A percentile compares a stretch with the other conserved stretches of the same genome.
Evolutionary conservation across 2,113 vertebrate species (phyloP).

Genomic region (Eulemur rufifrons): DNA sequence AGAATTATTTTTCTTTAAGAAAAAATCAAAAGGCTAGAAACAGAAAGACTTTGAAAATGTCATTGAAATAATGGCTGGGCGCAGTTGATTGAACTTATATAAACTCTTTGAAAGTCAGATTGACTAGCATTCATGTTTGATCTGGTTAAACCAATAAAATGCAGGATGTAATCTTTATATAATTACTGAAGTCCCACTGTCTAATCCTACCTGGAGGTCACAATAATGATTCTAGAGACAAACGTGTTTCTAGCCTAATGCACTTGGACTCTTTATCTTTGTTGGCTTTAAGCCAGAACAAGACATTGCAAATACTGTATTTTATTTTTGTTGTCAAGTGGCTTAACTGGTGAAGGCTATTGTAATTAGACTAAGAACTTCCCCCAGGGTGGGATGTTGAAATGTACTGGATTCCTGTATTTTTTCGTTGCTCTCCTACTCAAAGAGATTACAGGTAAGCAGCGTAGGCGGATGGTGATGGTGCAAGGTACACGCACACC

Average conservation of each 20-base stretch:
- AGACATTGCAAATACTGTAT: not conserved
- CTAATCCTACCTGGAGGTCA: conserved; percentile 38
- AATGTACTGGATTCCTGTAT: not conserved
- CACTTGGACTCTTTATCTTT: not conserved
- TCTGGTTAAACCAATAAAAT: conserved; percentile 42
- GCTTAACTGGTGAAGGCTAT: not conserved
- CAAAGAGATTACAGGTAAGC: not conserved
- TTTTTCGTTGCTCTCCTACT: not conserved
- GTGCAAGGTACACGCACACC: rapidly evolving
- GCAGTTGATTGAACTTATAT: not conserved
- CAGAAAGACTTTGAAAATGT: not conserved
- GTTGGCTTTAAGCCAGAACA: not conserved
- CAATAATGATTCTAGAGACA: not conserved
- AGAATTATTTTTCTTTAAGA: conserved; percentile 30
- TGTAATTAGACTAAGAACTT: not conserved
- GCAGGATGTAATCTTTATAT: conserved; percentile 31
- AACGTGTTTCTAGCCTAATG: not conserved
- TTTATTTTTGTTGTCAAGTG: conserved; percentile 23
- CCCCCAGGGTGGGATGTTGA: not conserved
- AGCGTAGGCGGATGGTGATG: not conserved
- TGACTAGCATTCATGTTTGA: not conserved
- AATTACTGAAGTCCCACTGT: not conserved
- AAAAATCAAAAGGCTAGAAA: conserved; percentile 21
- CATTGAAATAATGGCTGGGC: not conserved
- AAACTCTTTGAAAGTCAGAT: conserved; percentile 45